Base-by-base conservation (phyloP, 2,888 invertebrate species). In the Himalopsyche anomala region DNA sequence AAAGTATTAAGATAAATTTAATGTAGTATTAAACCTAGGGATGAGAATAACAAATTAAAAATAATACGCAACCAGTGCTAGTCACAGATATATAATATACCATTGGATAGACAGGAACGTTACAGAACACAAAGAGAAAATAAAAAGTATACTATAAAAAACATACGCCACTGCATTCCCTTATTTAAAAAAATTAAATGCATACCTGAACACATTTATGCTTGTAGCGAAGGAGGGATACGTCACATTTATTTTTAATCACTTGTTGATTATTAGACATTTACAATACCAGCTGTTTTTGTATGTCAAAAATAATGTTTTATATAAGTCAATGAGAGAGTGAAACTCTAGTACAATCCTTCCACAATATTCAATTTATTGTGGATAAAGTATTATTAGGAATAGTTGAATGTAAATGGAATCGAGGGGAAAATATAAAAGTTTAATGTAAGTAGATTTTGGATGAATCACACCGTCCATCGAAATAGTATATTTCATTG, bases 181-280 rank as follows among this genome's bases (percentile, higher is more conserved):
- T 28, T 19, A 19, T 28, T 3, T n/a, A 28, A 19, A 28, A 74
- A 74, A 74, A 36, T 5, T 74, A 74, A 74, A 74, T 74, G 74
- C 74, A 36, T 74, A 36, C 38, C 28, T 74, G 74, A 74, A 74
- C 74, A 74, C n/a, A 62, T 36, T 74, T 74, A 74, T 74, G 36
- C 74, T 74, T 74, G 36, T 74, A 36, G 62, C 62, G 28, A 19
- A 28, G 62, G 62, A 28, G n/a, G 62, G 28, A 28, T 62, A 62
- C 62, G 28, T 62, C 62, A 19, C 28, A 62, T 62, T 3, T 19
- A 62, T 19, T 9, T 9, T 11, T 74, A 74, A 36, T 74, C 36
- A 36, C 38, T 28, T 74, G 9, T 36, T 74, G 36, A 15, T 74
- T 28, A 36, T 36, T 11, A 74, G 74, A 74, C 28, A 74, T 74